Evolutionary conservation across 2,888 invertebrate species (phyloP).

Genomic region (Sericinus montela): DNA sequence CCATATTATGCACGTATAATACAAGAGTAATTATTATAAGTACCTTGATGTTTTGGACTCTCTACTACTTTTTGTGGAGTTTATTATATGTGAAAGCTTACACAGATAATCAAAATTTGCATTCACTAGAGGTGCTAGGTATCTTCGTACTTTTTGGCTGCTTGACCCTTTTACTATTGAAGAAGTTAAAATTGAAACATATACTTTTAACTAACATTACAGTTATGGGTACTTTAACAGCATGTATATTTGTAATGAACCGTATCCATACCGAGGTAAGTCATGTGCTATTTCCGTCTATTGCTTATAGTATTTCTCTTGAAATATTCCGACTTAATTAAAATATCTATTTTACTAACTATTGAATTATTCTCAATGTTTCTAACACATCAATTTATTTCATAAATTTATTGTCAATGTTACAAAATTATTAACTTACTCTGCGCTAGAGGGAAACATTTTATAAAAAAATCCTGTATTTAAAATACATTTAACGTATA

Average conservation of each 20-base stretch:
- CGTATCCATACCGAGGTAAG: constrained; percentile 27
- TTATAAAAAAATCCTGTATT: too few relatives aligned
- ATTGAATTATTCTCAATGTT: too few relatives aligned
- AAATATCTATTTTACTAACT: too few relatives aligned
- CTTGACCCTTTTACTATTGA: constrained; percentile 40
- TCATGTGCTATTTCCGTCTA: neutral
- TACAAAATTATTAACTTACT: too few relatives aligned
- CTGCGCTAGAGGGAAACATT: too few relatives aligned
- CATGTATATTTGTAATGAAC: constrained; percentile 30
- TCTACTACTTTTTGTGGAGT: constrained; percentile 52
- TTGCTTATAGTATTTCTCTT: too few relatives aligned
- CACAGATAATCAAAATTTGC: constrained; percentile 30
- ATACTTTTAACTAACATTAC: constrained; percentile 45
- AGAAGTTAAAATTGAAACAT: constrained; percentile 40
- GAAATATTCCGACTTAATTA: too few relatives aligned
- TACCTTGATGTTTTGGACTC: constrained; percentile 42
- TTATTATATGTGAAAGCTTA: constrained; percentile 50
- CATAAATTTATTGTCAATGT: too few relatives aligned
- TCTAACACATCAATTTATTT: too few relatives aligned
- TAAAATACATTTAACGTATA: too few relatives aligned
- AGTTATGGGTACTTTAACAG: constrained; percentile 43
- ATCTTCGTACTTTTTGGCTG: constrained; percentile 38
- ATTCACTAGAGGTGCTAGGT: constrained; percentile 38
- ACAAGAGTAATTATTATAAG: constrained; percentile 41
- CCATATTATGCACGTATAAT: constrained; percentile 49